These are phyloP conservation scores for Vulpes vulpes DNA, from an alignment of 2,113 vertebrate genomes.

Conservation along the genomic window DNA sequence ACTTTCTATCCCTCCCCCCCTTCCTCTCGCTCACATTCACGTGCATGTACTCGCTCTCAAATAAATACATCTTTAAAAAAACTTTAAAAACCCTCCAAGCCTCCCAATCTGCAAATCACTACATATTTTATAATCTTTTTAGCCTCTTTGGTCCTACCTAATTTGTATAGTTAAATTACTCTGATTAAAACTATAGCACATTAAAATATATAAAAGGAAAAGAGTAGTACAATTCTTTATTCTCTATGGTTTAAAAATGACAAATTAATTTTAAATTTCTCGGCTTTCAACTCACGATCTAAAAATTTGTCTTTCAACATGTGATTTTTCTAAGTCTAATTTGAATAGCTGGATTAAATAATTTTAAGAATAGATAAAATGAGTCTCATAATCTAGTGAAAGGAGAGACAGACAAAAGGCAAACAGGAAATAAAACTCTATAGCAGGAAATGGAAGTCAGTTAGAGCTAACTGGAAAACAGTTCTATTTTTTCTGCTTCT, in stretches of 20 bases:
- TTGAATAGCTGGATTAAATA: background rate
- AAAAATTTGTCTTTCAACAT: slow-evolving; percentile 21
- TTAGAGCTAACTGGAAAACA: background rate
- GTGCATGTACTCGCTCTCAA: background rate
- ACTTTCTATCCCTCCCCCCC: background rate
- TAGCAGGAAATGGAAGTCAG: background rate
- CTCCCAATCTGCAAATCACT: background rate
- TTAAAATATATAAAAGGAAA: background rate
- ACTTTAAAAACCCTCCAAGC: background rate
- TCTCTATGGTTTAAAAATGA: slow-evolving; percentile 29
- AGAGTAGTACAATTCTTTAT: slow-evolving; percentile 18
- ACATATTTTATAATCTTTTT: slow-evolving; percentile 38
- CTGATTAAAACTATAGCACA: background rate
- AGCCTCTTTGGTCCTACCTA: background rate
- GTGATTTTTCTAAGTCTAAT: background rate
- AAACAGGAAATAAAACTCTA: background rate
- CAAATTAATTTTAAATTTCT: slow-evolving; percentile 41
- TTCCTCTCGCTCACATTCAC: background rate
- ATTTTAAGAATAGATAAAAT: slow-evolving; percentile 40
- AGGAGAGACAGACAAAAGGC: background rate
- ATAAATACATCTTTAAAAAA: background rate
- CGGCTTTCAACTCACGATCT: background rate
- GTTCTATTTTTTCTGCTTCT: background rate
- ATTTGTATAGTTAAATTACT: background rate
- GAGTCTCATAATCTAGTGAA: background rate